Conservation (phyloP, 2,113 vertebrate species). For the Melanocharis versteri region DNA sequence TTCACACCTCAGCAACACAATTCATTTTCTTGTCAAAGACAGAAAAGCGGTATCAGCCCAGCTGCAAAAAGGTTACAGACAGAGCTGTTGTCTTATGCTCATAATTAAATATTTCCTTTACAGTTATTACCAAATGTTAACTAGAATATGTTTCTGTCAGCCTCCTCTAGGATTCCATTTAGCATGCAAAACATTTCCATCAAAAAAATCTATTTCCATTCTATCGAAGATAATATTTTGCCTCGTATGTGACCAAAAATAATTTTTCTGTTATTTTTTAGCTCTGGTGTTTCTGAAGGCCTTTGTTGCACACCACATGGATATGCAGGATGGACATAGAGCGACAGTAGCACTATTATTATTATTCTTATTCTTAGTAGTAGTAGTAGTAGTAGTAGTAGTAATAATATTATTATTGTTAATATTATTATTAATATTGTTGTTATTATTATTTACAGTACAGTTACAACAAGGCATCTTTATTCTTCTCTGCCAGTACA, state of each 20-base stretch:
- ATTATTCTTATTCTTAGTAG: no score
- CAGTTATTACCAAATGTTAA: background rate
- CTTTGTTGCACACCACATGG: background rate
- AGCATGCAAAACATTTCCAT: background rate
- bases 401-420: background rate
- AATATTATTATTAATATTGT: background rate
- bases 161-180: background rate
- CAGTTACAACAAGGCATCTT: background rate
- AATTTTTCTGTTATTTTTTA: background rate
- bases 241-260: background rate
- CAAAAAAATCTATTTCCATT: background rate
- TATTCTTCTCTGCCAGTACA: background rate
- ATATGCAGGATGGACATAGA: background rate
- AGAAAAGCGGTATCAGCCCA: background rate
- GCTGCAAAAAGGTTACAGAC: background rate
- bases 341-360: background rate
- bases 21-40: background rate
- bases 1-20: background rate
- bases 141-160: background rate
- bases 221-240: background rate
- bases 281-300: background rate
- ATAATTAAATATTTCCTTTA: slow-evolving; percentile 11
- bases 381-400: no score
- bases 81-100: background rate
- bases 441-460: background rate